Base-by-base conservation (phyloP, 2,888 invertebrate genomes). In the Diaperis boleti region DNA sequence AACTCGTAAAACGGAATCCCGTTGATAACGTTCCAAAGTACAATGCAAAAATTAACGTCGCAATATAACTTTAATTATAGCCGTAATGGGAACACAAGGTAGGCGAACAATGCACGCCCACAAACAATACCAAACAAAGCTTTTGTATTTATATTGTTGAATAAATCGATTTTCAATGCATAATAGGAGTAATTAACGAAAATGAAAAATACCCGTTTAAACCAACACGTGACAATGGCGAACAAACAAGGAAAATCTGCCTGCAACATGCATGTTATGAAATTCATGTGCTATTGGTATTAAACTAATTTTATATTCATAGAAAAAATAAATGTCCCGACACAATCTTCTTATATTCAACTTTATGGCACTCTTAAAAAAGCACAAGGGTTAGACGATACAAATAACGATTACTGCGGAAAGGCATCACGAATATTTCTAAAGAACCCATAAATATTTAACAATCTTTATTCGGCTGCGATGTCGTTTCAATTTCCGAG, bases 321-420 rank as follows among this genome's bases (percentile, higher is more conserved):
- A 74, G 74, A 70, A 75, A 76, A 76, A 76, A 75, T 76, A 75
- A 75, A 76, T 73, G 74, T 67, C 65, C 56, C 62, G 66, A 69
- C 69, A 71, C 72, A 73, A 75, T 72, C 74, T 74, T 72, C 72
- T 73, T 72, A 72, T 65, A 69, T 57, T 65, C 70, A 68, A 72
- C 68, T 76, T 75, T 75, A 76, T 74, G 74, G 72, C 72, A 73
- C 69, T 71, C 66, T 71, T 70, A 70, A 68, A 67, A 67, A 69
- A 69, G 68, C 67, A 63, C 66, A 26, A 66, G 70, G 69, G 69
- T 65, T 49, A 47, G 20, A 64, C 60, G 67, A 65, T 63, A 63
- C 59, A 63, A 63, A 63, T 63, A 59, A 59, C 59, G 59, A 63
- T 63, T 54, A 63, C 59, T 22, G 31, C 3, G 17, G 44, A 39